Evolutionary conservation across 2,113 vertebrate species (phyloP).

Genomic region (Monarcha castaneiventris): DNA sequence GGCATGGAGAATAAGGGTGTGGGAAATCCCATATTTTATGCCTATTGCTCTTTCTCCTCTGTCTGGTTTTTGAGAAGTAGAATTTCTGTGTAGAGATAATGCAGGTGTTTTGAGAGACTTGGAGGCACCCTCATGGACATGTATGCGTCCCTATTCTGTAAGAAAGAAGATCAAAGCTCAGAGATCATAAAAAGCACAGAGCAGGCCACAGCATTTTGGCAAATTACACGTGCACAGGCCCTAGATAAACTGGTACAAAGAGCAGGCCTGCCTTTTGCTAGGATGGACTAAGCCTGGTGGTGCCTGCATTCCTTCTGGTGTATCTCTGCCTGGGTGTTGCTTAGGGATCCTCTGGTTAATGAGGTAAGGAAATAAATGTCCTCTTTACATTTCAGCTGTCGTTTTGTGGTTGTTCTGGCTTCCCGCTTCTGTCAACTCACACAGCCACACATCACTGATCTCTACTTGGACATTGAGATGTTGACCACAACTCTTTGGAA

Average conservation of each 20-base stretch:
- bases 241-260: background rate
- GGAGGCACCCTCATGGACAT: background rate
- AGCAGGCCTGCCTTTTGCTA: background rate
- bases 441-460: background rate
- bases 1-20: background rate
- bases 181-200: background rate
- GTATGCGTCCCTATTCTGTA: background rate
- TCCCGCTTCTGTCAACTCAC: background rate
- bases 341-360: background rate
- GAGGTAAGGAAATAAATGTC: background rate
- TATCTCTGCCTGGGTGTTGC: background rate
- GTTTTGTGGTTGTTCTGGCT: background rate
- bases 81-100: background rate
- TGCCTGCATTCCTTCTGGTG: background rate
- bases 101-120: background rate
- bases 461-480: background rate
- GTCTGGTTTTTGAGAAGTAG: background rate
- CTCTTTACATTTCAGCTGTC: background rate
- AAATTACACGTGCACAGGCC: fast-evolving
- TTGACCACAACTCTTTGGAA: background rate
- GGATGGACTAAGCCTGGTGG: background rate
- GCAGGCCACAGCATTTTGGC: background rate
- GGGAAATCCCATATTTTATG: background rate
- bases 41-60: background rate
- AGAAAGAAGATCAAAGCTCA: background rate